Evolutionary conservation across 2,888 invertebrate genomes (phyloP), one percentile per base, ranked within the genome.

Genomic region (Drosophila kuntzei): DNA sequence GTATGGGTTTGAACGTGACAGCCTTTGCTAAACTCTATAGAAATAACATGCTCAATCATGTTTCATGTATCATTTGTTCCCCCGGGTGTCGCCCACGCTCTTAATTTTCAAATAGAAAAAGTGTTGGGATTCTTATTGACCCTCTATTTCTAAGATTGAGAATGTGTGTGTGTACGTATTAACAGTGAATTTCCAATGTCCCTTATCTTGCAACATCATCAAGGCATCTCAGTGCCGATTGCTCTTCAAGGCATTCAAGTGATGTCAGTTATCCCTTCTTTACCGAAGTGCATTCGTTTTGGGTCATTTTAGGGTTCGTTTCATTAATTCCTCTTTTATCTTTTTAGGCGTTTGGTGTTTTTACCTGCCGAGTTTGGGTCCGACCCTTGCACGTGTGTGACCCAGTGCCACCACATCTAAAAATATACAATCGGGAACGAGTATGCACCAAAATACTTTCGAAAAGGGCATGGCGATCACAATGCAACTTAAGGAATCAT

Each of bases 311-410:
- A 84, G 79, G 87, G 85, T 80, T 82, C 69, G 71, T 71, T 80
- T 68, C 71, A 79, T 78, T 74, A 70, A 75, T 71, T 80, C 76
- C 75, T 72, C 67, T 84, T 73, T 87, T 79, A 76, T 80, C 58
- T 55, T 66, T 79, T 75, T 69, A 62, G 65, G 59, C 61, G 57
- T 64, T 61, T 68, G 63, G 72, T 67, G 60, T 76, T 72, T 65
- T 32, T 89, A 89, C 89, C 90, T 89, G 89, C 66, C 47, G 59
- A 41, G 37, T 53, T 58, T 68, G 47, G 20, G 20, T 73, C 72
- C 87, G 90, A 90, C 89, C 90, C 90, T 89, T 90, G 91, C 90
- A 90, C 90, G 90, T 90, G 90, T 90, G 87, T 80, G 80, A 79
- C 79, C 65, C 12, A 74, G 22, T 86, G 83, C 78, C 70, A 70